Percentiles rank a stretch among this genome's conserved stretches.
Conservation (phyloP, 35 echinoderm and acorn worm species). For the Lytechinus variegatus region DNA sequence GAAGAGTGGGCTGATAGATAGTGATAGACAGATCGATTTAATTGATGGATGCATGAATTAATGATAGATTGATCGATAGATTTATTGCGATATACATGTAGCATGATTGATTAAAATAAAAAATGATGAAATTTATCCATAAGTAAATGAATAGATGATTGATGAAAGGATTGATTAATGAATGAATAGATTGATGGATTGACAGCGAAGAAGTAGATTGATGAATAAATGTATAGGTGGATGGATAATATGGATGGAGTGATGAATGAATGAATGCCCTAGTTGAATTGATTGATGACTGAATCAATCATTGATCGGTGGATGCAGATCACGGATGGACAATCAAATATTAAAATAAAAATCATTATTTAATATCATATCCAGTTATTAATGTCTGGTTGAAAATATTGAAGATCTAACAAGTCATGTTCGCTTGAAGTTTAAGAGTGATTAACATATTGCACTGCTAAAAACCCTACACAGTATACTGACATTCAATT, state of each 20-base stretch:
- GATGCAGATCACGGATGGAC: neutral
- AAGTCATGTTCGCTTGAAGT: neutral
- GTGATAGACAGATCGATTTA: too few relatives aligned
- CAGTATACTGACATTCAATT: neutral
- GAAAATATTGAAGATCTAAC: neutral
- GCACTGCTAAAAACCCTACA: neutral
- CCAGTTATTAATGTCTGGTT: too few relatives aligned
- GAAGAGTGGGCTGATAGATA: too few relatives aligned
- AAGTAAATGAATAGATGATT: neutral
- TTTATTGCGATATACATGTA: too few relatives aligned
- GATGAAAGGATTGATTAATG: neutral
- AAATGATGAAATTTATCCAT: neutral
- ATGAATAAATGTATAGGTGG: neutral
- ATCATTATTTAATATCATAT: too few relatives aligned
- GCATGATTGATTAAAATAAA: too few relatives aligned
- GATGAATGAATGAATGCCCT: neutral
- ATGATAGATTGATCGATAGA: too few relatives aligned
- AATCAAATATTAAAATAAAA: too few relatives aligned
- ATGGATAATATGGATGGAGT: neutral
- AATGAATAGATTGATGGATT: neutral
- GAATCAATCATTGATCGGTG: neutral
- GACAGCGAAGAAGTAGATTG: neutral
- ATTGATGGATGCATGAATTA: too few relatives aligned
- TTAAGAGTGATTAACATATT: neutral
- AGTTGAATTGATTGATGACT: neutral